Evolutionary conservation across 2,888 invertebrate species (phyloP).

Genomic region (Pheosia gnoma): DNA sequence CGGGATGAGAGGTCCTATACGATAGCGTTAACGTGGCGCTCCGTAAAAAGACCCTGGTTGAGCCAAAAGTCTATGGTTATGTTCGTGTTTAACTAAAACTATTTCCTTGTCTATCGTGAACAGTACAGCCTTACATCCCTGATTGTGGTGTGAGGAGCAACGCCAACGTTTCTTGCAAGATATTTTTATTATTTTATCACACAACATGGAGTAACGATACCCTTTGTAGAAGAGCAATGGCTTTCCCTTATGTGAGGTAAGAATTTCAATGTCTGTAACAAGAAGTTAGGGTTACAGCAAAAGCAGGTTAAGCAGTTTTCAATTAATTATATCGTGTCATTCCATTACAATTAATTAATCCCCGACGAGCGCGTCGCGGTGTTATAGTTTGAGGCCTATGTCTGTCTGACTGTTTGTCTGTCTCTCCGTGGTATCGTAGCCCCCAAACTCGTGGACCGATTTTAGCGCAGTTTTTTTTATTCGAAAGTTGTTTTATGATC

Average conservation of each 20-base stretch:
- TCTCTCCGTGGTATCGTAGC: too few species aligned
- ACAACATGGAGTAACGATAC: slow-evolving; percentile 18
- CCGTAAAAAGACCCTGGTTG: background rate
- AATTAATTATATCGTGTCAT: too few species aligned
- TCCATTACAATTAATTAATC: too few species aligned
- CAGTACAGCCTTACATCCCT: slow-evolving; percentile 26
- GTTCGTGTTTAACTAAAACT: slow-evolving; percentile 26
- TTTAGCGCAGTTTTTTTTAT: too few species aligned
- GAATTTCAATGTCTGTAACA: background rate
- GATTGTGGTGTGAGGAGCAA: slow-evolving; percentile 27
- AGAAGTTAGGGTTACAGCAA: background rate
- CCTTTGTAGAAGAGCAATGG: slow-evolving; percentile 12
- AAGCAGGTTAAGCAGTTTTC: too few species aligned
- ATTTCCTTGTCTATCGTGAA: slow-evolving; percentile 18
- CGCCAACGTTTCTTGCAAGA: slow-evolving; percentile 15
- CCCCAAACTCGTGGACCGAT: too few species aligned
- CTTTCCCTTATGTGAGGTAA: background rate
- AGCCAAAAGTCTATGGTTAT: slow-evolving; percentile 25
- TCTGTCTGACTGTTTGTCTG: too few species aligned
- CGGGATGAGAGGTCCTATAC: too few species aligned
- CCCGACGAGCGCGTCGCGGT: too few species aligned
- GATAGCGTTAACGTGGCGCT: too few species aligned
- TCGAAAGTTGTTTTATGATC: too few species aligned
- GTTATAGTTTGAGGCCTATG: too few species aligned
- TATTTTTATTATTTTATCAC: background rate